Conservation (phyloP, 1,140 invertebrate genomes). For the Drosophila athabasca region DNA sequence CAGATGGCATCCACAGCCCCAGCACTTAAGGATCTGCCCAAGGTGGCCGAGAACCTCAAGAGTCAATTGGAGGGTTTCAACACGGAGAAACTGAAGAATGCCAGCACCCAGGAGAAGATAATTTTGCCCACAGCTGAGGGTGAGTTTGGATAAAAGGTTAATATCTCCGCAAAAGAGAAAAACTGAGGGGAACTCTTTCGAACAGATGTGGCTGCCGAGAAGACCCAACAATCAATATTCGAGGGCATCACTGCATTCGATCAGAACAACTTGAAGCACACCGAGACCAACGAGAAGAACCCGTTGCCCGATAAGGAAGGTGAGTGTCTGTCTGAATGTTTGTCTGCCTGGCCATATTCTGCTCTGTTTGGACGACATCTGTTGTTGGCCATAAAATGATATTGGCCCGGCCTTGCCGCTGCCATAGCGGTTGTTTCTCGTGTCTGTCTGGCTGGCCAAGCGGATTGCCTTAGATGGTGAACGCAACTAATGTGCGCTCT, state of each 20-base stretch:
- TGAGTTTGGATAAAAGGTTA: conserved; percentile 68
- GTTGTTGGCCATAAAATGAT: conserved; percentile 21
- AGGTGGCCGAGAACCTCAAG: conserved; percentile 93
- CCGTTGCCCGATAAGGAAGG: conserved; percentile 97
- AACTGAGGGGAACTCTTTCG: conserved; percentile 18
- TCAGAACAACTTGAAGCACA: conserved; percentile 93
- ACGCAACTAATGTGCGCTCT: conserved; percentile 39
- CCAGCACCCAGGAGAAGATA: conserved; percentile 93
- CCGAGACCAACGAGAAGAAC: conserved; percentile 96
- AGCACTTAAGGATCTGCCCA: conserved; percentile 93
- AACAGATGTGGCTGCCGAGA: conserved; percentile 93
- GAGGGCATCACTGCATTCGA: conserved; percentile 94
- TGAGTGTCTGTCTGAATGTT: conserved; percentile 84
- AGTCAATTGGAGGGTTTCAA: conserved; percentile 94
- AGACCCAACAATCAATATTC: conserved; percentile 92
- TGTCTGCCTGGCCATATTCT: conserved; percentile 19
- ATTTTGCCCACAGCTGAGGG: conserved; percentile 94
- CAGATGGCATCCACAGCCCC: conserved; percentile 84
- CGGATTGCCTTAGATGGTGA: conserved; percentile 52
- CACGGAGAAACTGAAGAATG: conserved; percentile 91
- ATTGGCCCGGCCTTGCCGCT: too few relatives aligned
- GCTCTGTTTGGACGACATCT: too few relatives aligned
- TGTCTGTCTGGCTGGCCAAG: conserved; percentile 17
- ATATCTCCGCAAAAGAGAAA: background rate
- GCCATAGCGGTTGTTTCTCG: too few relatives aligned